These are phyloP conservation scores for Thunnus maccoyii DNA, from an alignment of 2,113 vertebrate species.

Conservation along the genomic window DNA sequence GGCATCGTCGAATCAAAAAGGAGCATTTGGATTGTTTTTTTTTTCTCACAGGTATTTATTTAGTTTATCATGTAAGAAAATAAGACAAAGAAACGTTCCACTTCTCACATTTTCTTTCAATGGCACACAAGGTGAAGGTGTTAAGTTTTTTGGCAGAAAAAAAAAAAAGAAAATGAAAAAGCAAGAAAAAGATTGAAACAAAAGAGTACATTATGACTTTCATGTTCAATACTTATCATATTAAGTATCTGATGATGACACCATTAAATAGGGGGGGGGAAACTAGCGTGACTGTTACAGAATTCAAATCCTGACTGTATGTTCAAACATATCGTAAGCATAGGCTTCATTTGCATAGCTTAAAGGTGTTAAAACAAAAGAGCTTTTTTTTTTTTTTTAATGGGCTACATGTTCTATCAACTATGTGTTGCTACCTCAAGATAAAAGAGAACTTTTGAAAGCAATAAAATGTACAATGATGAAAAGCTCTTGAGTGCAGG, in stretches of 20 bases:
- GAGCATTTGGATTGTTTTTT: slow-evolving; percentile 14
- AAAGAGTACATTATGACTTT: slow-evolving; percentile 61
- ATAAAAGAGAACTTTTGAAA: slow-evolving; percentile 53
- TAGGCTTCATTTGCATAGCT: slow-evolving; percentile 85
- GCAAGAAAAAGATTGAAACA: slow-evolving; percentile 29
- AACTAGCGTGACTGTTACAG: slow-evolving; percentile 51
- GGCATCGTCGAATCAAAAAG: neutral
- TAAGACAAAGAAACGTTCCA: slow-evolving; percentile 83
- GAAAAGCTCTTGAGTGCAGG: slow-evolving; percentile 60
- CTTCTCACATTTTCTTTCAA: slow-evolving; percentile 80
- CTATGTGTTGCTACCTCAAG: slow-evolving; percentile 62
- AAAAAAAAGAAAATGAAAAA: slow-evolving; percentile 20
- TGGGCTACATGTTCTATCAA: slow-evolving; percentile 77
- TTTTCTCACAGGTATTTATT: slow-evolving; percentile 81
- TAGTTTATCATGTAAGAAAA: slow-evolving; percentile 85
- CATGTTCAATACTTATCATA: slow-evolving; percentile 57
- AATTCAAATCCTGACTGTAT: slow-evolving; percentile 39
- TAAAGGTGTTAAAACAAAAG: slow-evolving; percentile 74
- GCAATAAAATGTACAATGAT: slow-evolving; percentile 47
- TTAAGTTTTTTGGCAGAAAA: slow-evolving; percentile 79
- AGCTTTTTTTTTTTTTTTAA: slow-evolving; percentile 40
- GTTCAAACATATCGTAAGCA: slow-evolving; percentile 68
- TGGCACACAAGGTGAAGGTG: slow-evolving; percentile 87
- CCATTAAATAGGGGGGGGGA: slow-evolving; percentile 22
- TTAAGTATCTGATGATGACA: slow-evolving; percentile 47